Evolutionary conservation across 1,140 invertebrate species (phyloP).

Genomic region (Eciton burchellii): DNA sequence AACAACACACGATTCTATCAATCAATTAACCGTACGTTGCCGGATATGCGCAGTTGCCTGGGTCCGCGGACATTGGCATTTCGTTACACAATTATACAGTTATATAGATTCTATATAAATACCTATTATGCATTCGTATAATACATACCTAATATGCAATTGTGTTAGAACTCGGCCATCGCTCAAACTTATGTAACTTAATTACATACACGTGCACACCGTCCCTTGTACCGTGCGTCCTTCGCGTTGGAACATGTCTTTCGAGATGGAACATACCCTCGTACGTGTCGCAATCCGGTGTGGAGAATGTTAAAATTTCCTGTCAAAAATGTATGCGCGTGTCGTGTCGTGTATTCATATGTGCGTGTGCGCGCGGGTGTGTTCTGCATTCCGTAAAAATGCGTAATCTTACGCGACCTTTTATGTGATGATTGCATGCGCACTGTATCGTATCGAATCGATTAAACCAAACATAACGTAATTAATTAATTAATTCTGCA

Average conservation of each 20-base stretch:
- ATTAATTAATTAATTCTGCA: slow-evolving; percentile 77
- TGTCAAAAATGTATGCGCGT: slow-evolving; percentile 13
- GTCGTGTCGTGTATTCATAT: slow-evolving; percentile 2
- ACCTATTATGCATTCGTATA: slow-evolving; percentile 85
- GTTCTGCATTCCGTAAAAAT: slow-evolving; percentile 46
- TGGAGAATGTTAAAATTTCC: slow-evolving; percentile 16
- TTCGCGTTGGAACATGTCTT: slow-evolving; percentile 58
- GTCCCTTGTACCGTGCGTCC: slow-evolving; percentile 72
- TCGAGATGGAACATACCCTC: slow-evolving; percentile 28
- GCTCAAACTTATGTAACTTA: slow-evolving; percentile 78
- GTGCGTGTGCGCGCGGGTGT: slow-evolving; percentile 48
- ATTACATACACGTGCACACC: slow-evolving; percentile 72
- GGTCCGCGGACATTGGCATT: slow-evolving; percentile 84
- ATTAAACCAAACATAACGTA: slow-evolving; percentile 75
- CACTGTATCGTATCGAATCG: slow-evolving; percentile 58
- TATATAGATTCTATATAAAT: slow-evolving; percentile 86
- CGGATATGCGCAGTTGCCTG: slow-evolving; percentile 69
- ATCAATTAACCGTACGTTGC: slow-evolving; percentile 64
- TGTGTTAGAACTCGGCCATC: slow-evolving; percentile 83
- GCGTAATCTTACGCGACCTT: not conserved
- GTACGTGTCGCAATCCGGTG: not conserved
- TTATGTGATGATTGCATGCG: slow-evolving; percentile 48
- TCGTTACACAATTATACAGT: slow-evolving; percentile 85
- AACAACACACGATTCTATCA: slow-evolving; percentile 62
- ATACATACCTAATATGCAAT: slow-evolving; percentile 86